Conservation (phyloP, 2,113 vertebrate genomes). For the Macquaria ambigua region DNA sequence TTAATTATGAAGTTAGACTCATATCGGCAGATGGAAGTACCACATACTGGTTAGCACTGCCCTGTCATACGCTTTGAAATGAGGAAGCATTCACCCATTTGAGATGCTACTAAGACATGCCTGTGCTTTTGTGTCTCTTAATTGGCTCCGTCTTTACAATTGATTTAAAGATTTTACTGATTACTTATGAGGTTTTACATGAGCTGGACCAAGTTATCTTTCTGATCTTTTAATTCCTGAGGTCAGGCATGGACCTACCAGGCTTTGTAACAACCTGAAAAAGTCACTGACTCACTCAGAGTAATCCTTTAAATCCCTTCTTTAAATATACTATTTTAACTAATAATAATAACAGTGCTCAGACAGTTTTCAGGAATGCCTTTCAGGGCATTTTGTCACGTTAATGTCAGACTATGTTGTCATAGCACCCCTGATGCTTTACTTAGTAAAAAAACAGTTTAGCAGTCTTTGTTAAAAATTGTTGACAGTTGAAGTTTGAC, state of each 20-base stretch:
- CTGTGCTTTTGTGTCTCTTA: not conserved
- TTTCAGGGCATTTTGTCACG: slow-evolving; percentile 6
- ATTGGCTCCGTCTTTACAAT: not conserved
- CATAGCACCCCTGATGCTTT: not conserved
- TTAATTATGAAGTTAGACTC: no score
- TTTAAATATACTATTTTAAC: not conserved
- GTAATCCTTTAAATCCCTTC: not conserved
- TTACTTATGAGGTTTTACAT: not conserved
- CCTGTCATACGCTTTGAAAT: not conserved
- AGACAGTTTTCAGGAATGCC: not conserved
- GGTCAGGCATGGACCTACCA: no score
- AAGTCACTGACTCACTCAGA: not conserved
- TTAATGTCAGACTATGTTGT: slow-evolving; percentile 9
- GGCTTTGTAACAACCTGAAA: no score
- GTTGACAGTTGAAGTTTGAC: slow-evolving; percentile 16
- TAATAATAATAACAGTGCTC: not conserved
- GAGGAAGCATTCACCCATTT: not conserved
- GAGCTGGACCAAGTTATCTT: not conserved
- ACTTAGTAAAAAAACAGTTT: slow-evolving; percentile 1
- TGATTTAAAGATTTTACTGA: not conserved
- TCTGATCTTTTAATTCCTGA: not conserved
- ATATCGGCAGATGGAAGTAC: no score
- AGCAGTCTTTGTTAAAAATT: no score
- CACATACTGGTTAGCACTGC: no score
- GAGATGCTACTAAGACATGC: not conserved